Base-by-base conservation (phyloP, 1,140 invertebrate genomes). In the Trichoplusia ni region DNA sequence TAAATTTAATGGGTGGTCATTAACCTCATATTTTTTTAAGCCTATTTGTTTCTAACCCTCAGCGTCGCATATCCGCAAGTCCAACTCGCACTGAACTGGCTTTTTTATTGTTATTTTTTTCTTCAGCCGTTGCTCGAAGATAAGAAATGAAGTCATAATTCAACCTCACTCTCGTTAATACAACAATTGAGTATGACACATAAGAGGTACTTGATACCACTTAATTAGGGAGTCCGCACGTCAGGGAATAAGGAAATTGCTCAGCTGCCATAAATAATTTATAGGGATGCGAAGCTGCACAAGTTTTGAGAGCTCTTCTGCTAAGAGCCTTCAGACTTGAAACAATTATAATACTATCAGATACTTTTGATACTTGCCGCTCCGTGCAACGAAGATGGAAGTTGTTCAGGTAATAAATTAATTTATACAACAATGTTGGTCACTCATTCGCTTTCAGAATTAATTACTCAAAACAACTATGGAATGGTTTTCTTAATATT, bases 221-320 rank as follows among this genome's bases (percentile, higher is more conserved):
- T 77, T 84, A 86, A 86, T 88, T 86, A 85, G 74, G 68, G 61
- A 73, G 64, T 73, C 37, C 35, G 44, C 19, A 54, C 58, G 23
- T 73, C 69, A 65, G 66, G 66, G 73, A 75, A 76, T 75, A 73
- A 81, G 76, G 71, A 81, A 88, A 86, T 86, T 86, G 74, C 75
- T 83, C 78, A 82, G 85, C 78, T 79, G 72, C 73, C 76, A 84
- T 88, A 84, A 88, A 86, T 86, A 81, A 88, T 88, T 88, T 86
- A 88, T 88, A 81, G 73, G 77, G 77, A 80, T 85, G 79, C 73
- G 66, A 76, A 83, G 71, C 62, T 71, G 75, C 64, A 75, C 74
- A 81, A 83, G 73, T 84, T 81, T 78, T 69, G 71, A 83, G 74
- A 79, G 81, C 75, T 81, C 82, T 81, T 75, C 75, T 71, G 75